Base-by-base conservation (phyloP, 2,888 invertebrate species). In the Scaptomyza tumidula region DNA sequence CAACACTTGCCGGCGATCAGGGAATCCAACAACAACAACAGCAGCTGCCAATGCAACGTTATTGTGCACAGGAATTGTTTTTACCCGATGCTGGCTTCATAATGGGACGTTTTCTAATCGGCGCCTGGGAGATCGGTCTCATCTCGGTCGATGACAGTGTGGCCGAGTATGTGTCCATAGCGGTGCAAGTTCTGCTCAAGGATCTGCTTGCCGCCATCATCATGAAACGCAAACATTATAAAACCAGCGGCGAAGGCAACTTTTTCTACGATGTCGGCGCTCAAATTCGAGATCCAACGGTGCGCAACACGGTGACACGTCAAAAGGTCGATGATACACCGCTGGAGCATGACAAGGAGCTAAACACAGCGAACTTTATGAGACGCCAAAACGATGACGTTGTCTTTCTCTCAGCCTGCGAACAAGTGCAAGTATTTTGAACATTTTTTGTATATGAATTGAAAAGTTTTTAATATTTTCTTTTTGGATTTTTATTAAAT, bases 91-190 rank as follows among this genome's bases (percentile, higher is more conserved):
- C 95, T 71, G 95, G 96, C 0, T 95, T 98, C 86, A 95, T 98
- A 6, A 94, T 96, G 70, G 97, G 97, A 0, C 93, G 97, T 65
- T 94, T 98, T 81, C 94, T 97, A 91, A 93, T 98, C 10, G 95
- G 96, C 5, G 97, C 97, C 6, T 98, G 98, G 98, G 97, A 98
- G 88, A 94, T 95, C 52, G 97, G 97, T 0, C 93, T 98, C 44
- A 95, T 97, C 77, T 96, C 97, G 7, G 96, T 96, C 4, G 96
- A 97, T 70, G 96, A 97, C 86, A 95, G 94, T 71, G 96, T 97
- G 5, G 96, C 97, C 0, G 96, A 96, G 70, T 93, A 97, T n/a
- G 94, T 98, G 52, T 95, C 97, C 41, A 94, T 95, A 46, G 96
- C 97, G 1, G 95, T 97, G 1, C 95, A 96, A 91, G 94, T 94